phyloP scores from a whole-genome alignment of 2,888 invertebrate species.

The Leptopilina myrica region DNA sequence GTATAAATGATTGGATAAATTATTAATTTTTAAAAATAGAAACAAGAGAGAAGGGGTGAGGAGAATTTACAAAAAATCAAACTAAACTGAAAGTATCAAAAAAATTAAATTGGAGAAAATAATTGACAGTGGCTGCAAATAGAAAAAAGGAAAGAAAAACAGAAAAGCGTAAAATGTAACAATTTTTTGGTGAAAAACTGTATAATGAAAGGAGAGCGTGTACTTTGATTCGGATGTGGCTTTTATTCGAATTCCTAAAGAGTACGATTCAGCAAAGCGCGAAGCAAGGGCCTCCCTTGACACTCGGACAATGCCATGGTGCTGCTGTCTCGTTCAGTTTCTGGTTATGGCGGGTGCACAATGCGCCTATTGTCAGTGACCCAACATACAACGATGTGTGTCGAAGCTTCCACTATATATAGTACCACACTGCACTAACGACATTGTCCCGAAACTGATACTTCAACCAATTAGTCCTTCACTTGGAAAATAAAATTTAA shows the following conservation, averaged over 20 bases:
- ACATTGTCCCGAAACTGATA: slow-evolving; percentile 49
- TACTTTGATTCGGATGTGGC: slow-evolving; percentile 43
- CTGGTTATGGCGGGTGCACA: slow-evolving; percentile 76
- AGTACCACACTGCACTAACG: slow-evolving; percentile 54
- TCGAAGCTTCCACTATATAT: slow-evolving; percentile 57
- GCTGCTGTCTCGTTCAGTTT: slow-evolving; percentile 72
- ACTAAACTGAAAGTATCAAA: background rate
- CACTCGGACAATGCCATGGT: slow-evolving; percentile 74
- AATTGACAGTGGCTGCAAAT: slow-evolving; percentile 10
- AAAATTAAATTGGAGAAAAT: background rate
- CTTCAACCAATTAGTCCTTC: slow-evolving; percentile 21
- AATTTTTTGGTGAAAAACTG: slow-evolving; percentile 5
- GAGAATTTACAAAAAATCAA: background rate
- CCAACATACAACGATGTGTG: slow-evolving; percentile 70
- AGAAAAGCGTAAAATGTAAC: background rate
- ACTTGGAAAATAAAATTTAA: background rate
- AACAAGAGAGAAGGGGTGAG: too few relatives aligned
- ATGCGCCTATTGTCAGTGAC: slow-evolving; percentile 74
- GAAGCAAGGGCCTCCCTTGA: slow-evolving; percentile 63
- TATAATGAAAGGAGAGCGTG: slow-evolving; percentile 23
- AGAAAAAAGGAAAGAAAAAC: background rate
- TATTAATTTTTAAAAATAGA: too few relatives aligned
- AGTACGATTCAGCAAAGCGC: slow-evolving; percentile 62
- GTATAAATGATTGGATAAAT: too few relatives aligned
- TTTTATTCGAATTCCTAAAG: slow-evolving; percentile 51